These are phyloP conservation scores for Drosophila gunungcola DNA, from an alignment of 1,140 invertebrate genomes.

Conservation along the genomic window DNA sequence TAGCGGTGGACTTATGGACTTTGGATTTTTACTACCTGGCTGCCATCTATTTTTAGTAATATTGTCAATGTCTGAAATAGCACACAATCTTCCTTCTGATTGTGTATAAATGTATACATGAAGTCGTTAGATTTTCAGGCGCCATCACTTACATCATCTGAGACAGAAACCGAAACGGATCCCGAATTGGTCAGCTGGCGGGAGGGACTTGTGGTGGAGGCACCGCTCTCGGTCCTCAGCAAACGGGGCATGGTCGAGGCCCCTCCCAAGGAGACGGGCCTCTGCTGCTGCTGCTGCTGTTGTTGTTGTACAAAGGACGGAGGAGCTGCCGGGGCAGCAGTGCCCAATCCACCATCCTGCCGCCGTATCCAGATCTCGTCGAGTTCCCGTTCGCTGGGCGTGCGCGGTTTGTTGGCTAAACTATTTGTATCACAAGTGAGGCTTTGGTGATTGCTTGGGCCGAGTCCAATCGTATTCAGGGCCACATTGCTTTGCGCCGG, in stretches of 20 bases:
- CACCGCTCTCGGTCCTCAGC: constrained; percentile 57
- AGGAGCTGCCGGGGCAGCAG: neutral
- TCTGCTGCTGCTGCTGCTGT: neutral
- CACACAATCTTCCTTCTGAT: too few relatives aligned
- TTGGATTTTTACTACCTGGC: constrained; percentile 7
- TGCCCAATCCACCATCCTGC: constrained; percentile 5
- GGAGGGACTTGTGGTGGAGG: constrained; percentile 58
- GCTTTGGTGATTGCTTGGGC: constrained; percentile 64
- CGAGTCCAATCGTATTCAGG: constrained; percentile 83
- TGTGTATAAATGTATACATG: too few relatives aligned
- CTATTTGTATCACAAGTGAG: constrained; percentile 72
- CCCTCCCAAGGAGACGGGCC: constrained; percentile 51
- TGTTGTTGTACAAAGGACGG: neutral
- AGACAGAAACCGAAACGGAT: constrained; percentile 68
- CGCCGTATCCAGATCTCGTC: constrained; percentile 80
- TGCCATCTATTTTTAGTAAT: neutral
- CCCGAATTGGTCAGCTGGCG: constrained; percentile 57
- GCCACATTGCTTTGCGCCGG: constrained; percentile 88
- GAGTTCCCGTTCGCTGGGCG: constrained; percentile 71
- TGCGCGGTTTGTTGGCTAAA: constrained; percentile 59
- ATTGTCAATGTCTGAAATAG: neutral
- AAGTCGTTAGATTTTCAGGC: neutral
- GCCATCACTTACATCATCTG: constrained; percentile 78
- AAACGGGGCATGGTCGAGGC: constrained; percentile 70
- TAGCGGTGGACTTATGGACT: constrained; percentile 9